Evolutionary conservation across 1,140 invertebrate species (phyloP).

Genomic region (Atta cephalotes): DNA sequence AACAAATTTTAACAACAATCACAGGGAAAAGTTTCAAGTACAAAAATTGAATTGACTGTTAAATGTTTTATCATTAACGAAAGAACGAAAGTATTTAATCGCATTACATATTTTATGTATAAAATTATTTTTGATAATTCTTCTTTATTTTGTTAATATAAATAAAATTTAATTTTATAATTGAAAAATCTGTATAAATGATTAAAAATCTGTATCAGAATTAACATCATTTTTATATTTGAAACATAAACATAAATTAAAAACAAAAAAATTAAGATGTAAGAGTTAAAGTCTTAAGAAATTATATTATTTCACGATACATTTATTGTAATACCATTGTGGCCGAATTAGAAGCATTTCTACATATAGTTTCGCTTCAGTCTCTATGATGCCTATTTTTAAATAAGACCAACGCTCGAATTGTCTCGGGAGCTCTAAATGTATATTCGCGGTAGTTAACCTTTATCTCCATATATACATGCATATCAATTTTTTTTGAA

Average conservation of each 20-base stretch:
- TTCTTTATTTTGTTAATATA: background rate
- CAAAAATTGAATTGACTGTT: background rate
- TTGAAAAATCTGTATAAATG: background rate
- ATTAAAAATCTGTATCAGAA: background rate
- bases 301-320: background rate
- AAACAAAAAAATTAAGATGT: background rate
- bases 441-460: slow-evolving; percentile 37
- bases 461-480: background rate
- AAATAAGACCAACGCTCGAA: background rate
- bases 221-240: slow-evolving; percentile 14
- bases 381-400: slow-evolving; percentile 65
- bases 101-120: background rate
- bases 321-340: slow-evolving; percentile 23
- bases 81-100: background rate
- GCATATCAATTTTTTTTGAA: slow-evolving; percentile 6
- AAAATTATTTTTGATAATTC: background rate
- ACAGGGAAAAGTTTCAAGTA: background rate
- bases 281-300: too few relatives aligned
- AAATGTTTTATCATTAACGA: background rate
- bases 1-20: slow-evolving; percentile 6
- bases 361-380: background rate
- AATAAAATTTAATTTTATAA: background rate
- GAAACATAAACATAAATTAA: background rate
- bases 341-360: slow-evolving; percentile 19
- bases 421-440: slow-evolving; percentile 54